Evolutionary conservation across 2,888 invertebrate species (phyloP), one percentile per base, ranked within the genome.

Genomic region (Cheilosia scutellata): DNA sequence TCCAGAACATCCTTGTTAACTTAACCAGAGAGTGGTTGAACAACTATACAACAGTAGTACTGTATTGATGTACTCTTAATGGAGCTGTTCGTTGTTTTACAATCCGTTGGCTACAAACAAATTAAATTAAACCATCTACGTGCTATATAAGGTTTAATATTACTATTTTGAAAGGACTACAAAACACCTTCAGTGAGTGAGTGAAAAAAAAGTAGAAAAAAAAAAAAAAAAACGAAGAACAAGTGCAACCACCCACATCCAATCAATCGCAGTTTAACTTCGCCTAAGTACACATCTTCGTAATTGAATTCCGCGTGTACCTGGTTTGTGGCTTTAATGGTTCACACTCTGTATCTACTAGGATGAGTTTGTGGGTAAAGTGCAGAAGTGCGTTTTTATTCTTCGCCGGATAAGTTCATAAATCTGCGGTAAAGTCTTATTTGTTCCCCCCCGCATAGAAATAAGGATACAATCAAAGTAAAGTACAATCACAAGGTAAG

Each of bases 1-100:
- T 86, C 76, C 82, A 86, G 82, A 82, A 86, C 82, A 86, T 82
- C 86, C 76, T 86, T 76, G 82, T 82, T 86, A 86, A 82, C 86
- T 86, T 76, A 82, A 76, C 86, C 76, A 86, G 86, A 77, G 82
- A 86, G 86, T 74, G 77, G 82, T 86, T 77, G 62, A 72, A 72
- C 86, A 66, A 62, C 62, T 27, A 77, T 55, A 68, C 44, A 53
- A 78, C 55, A 71, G 55, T 31, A 44, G 47, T 37, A 58, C 55
- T 51, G 44, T 82, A 76, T 60, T 66, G 76, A 60, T 65, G 62
- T 75, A 70, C 58, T 65, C 68, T 63, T 51, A 57, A 63, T 74
- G 51, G 72, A 80, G 57, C 49, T 55, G 47, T 47, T 75, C 33
- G 27, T 60, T 60, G 70, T 62, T 47, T 75, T 84, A 27, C 44